Conservation (phyloP, 2,113 vertebrate species). For the Steatornis caripensis region DNA sequence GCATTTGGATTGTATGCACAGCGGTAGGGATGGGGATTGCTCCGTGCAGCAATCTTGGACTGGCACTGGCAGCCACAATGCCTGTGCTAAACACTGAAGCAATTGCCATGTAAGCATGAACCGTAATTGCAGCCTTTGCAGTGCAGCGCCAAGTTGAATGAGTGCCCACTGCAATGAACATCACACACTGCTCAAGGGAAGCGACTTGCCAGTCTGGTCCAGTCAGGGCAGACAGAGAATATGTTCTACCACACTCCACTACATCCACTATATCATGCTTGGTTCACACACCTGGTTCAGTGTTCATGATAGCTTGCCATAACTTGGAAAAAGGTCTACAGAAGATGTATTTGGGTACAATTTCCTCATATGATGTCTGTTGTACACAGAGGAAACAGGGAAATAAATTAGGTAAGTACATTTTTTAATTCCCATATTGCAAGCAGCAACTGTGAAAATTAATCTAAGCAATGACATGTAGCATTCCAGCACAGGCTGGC, state of each 20-base stretch:
- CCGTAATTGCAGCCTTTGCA: neutral
- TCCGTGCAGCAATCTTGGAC: neutral
- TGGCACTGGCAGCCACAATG: neutral
- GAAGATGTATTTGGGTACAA: neutral
- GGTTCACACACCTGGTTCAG: neutral
- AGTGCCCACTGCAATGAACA: accelerated
- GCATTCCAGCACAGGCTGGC: neutral
- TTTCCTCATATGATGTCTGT: neutral
- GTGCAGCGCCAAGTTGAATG: accelerated
- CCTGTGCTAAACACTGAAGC: neutral
- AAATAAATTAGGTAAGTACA: neutral
- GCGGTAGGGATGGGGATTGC: neutral
- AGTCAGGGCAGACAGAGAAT: neutral
- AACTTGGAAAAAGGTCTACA: neutral
- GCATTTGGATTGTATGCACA: neutral
- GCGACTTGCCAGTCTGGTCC: neutral
- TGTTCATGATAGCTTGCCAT: accelerated
- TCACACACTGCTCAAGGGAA: neutral
- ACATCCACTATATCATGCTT: neutral
- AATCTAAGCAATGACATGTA: neutral
- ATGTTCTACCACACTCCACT: no score
- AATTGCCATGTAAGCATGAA: neutral
- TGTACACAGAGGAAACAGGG: neutral
- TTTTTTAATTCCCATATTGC: neutral
- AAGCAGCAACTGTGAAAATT: neutral